Percentiles rank a stretch among this genome's conserved stretches.
These are phyloP conservation scores for Epizoanthus stellaris DNA, from an alignment of 92 coral and sea anemone genomes.

Conservation along the genomic window DNA sequence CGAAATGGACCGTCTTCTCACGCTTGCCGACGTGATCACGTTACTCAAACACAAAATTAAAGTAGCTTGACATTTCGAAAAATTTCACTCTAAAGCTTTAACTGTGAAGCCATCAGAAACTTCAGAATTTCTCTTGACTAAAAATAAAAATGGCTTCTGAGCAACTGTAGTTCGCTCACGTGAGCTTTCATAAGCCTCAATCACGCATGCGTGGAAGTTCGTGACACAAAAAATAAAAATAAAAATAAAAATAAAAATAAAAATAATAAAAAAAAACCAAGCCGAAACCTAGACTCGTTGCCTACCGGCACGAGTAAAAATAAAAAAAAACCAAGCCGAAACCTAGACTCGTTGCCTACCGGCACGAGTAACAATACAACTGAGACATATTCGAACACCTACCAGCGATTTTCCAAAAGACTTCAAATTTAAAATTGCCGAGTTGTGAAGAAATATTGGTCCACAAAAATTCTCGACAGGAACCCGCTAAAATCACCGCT, in stretches of 20 bases:
- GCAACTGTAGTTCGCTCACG: conserved; percentile 10
- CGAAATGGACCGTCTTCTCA: too few relatives aligned
- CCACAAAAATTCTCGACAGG: conserved; percentile 7
- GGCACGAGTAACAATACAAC: too few relatives aligned
- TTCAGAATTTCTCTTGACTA: conserved; percentile 16
- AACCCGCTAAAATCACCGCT: too few relatives aligned
- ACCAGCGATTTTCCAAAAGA: conserved; percentile 6
- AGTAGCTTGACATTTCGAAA: conserved; percentile 7
- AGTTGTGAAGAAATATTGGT: neutral
- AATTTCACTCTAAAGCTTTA: too few relatives aligned
- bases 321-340: too few relatives aligned
- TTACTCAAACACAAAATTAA: conserved; percentile 16
- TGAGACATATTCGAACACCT: conserved; percentile 13
- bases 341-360: too few relatives aligned
- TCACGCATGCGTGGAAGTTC: conserved; percentile 1
- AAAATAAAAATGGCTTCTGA: neutral
- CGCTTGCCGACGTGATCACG: conserved; percentile 9
- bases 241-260: too few relatives aligned
- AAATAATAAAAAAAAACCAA: too few relatives aligned
- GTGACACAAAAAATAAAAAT: too few relatives aligned
- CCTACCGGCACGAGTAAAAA: too few relatives aligned
- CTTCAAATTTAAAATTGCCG: neutral
- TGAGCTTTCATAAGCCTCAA: neutral
- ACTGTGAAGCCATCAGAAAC: conserved; percentile 17
- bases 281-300: too few relatives aligned